Base-by-base conservation (phyloP, 2,888 invertebrate genomes). In the Platycheirus albimanus region DNA sequence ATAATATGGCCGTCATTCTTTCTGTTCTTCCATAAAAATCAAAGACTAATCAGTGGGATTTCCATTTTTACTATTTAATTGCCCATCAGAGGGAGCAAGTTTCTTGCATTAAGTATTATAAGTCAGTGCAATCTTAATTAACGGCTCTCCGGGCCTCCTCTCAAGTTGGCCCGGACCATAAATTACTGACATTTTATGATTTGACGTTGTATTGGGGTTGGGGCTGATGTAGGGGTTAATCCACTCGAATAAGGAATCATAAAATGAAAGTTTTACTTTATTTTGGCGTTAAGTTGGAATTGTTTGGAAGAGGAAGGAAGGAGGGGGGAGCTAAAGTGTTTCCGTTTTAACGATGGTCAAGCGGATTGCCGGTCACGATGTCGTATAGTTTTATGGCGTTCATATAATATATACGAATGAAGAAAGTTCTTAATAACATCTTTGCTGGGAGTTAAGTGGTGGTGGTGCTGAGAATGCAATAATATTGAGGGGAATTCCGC, bases 111-210 rank as follows among this genome's bases (percentile, higher is more conserved):
- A 75, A 11, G 30, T 15, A n/a, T n/a, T n/a, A n/a, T n/a, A 80
- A 69, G 17, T 28, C 15, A 80, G 76, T 75, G 80, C 80, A 80
- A 80, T 80, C 64, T 80, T 80, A 80, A 80, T 80, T 80, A 80
- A 80, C 36, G 28, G 15, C 41, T 28, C 17, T 54, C 13, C 1
- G 24, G 13, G 43, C 41, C 17, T 2, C n/a, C 38, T 20, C 33
- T 15, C 1, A 41, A 24, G 54, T 15, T 66, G 61, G 64, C 49
- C n/a, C 28, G 24, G 30, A 56, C 63, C 28, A n/a, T n/a, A 80
- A 80, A 54, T 63, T 13, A 17, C 61, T 38, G 38, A 38, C 7
- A 38, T 24, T n/a, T 36, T 71, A 24, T 38, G 28, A 15, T 24
- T n/a, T n/a, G 5, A 45, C 1, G 33, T 24, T 13, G 15, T 28